Conservation (phyloP, 2,113 vertebrate species). For the Lota lota region DNA sequence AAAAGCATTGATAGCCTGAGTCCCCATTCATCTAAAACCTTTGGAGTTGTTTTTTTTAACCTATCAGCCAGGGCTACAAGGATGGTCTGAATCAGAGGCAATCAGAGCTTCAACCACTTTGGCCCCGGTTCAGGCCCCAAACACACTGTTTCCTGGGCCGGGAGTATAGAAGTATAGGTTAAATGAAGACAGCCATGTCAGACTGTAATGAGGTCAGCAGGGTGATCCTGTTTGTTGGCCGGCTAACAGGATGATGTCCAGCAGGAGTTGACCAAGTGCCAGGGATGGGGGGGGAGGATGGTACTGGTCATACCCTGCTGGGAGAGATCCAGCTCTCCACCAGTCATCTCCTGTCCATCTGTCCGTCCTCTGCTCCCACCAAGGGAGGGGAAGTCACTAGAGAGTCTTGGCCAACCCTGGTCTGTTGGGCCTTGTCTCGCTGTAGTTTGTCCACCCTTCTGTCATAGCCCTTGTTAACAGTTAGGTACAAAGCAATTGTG, state of each 20-base stretch:
- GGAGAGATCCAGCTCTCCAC: slow-evolving; percentile 46
- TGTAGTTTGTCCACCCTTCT: slow-evolving; percentile 34
- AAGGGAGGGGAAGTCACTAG: slow-evolving; percentile 34
- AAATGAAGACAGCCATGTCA: slow-evolving; percentile 65
- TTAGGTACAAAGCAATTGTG: no score
- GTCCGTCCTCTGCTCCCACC: slow-evolving; percentile 46
- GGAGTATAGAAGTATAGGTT: slow-evolving; percentile 59
- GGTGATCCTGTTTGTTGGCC: slow-evolving; percentile 40
- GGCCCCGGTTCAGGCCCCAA: slow-evolving; percentile 25
- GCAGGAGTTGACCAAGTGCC: slow-evolving; percentile 51
- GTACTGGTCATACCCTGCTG: slow-evolving; percentile 58
- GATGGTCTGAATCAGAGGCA: slow-evolving; percentile 25
- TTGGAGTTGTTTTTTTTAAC: slow-evolving; percentile 8
- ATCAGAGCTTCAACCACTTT: slow-evolving; percentile 13
- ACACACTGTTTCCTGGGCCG: slow-evolving; percentile 38
- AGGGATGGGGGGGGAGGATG: slow-evolving; percentile 45
- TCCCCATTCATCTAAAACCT: no score
- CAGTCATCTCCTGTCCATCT: slow-evolving; percentile 66
- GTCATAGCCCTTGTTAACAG: background rate
- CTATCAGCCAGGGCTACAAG: slow-evolving; percentile 23
- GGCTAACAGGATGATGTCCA: slow-evolving; percentile 50
- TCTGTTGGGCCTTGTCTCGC: slow-evolving; percentile 45
- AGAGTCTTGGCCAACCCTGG: slow-evolving; percentile 49
- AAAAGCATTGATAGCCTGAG: background rate
- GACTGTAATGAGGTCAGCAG: slow-evolving; percentile 28